phyloP scores from a whole-genome alignment of 2,888 invertebrate species.

The Synanthedon vespiformis region DNA sequence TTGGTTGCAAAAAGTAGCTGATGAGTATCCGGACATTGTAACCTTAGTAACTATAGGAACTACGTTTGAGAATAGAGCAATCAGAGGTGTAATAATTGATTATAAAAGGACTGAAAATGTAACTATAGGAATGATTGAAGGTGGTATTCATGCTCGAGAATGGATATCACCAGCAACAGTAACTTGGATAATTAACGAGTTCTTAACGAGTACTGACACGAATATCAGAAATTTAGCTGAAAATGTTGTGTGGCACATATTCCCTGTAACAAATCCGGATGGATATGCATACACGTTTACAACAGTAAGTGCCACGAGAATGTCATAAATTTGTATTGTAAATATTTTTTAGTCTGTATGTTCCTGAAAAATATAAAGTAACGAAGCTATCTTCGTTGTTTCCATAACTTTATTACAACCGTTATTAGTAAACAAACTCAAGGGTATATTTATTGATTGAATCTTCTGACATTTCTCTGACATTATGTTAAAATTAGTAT shows the following conservation, averaged over 20 bases:
- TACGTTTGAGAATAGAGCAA: constrained; percentile 63
- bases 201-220: constrained; percentile 70
- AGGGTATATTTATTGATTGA: no score
- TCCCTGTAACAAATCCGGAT: constrained; percentile 81
- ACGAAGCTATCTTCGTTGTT: no score
- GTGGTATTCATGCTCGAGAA: constrained; percentile 68
- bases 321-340: no score
- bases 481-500: neutral
- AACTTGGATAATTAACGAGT: constrained; percentile 75
- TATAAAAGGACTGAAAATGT: constrained; percentile 8
- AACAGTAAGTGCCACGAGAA: constrained; percentile 40
- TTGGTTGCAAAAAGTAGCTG: constrained; percentile 53
- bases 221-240: constrained; percentile 68
- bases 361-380: no score
- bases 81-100: constrained; percentile 46
- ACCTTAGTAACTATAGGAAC: constrained; percentile 51
- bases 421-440: no score
- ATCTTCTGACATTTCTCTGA: no score
- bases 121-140: constrained; percentile 65
- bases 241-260: constrained; percentile 79
- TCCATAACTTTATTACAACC: no score
- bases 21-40: constrained; percentile 38
- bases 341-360: no score
- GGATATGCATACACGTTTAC: constrained; percentile 77
- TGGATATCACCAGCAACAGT: constrained; percentile 74